phyloP scores from a whole-genome alignment of 2,888 invertebrate species.

The Macaria liturata region DNA sequence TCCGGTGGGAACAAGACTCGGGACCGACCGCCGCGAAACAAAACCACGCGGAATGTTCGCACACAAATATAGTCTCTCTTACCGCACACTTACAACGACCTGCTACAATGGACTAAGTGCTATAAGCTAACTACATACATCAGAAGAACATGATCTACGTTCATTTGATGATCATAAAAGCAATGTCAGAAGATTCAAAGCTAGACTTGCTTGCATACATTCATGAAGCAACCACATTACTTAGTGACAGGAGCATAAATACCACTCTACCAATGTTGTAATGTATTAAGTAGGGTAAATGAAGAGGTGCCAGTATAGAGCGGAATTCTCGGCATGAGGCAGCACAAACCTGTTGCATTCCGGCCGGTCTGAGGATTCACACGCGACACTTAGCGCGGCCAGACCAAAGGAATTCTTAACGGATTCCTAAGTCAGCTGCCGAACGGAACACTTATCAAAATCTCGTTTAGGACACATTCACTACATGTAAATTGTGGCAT shows the following conservation, averaged over 20 bases:
- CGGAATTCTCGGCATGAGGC: slow-evolving; percentile 9
- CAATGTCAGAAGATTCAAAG: too few relatives aligned
- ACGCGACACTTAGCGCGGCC: slow-evolving; percentile 11
- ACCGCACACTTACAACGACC: neutral
- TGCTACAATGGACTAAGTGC: neutral
- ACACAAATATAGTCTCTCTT: slow-evolving; percentile 9
- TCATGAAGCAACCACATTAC: too few relatives aligned
- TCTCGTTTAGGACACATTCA: too few relatives aligned
- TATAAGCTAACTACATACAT: neutral
- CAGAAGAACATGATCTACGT: too few relatives aligned
- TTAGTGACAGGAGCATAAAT: too few relatives aligned
- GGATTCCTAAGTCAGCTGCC: slow-evolving; percentile 9
- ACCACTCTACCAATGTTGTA: neutral
- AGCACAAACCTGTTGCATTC: slow-evolving; percentile 20
- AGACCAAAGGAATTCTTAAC: slow-evolving; percentile 17
- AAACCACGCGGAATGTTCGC: slow-evolving; percentile 29
- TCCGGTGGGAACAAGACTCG: slow-evolving; percentile 48
- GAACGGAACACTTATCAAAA: too few relatives aligned
- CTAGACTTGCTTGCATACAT: too few relatives aligned
- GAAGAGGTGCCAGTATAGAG: slow-evolving; percentile 2
- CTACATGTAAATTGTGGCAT: too few relatives aligned
- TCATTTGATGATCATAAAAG: too few relatives aligned
- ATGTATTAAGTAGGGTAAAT: slow-evolving; percentile 3
- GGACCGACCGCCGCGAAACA: slow-evolving; percentile 38
- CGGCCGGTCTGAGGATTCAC: slow-evolving; percentile 7